Evolutionary conservation across 2,113 vertebrate species (phyloP).

Genomic region (Ophthalmolycus amberensis): DNA sequence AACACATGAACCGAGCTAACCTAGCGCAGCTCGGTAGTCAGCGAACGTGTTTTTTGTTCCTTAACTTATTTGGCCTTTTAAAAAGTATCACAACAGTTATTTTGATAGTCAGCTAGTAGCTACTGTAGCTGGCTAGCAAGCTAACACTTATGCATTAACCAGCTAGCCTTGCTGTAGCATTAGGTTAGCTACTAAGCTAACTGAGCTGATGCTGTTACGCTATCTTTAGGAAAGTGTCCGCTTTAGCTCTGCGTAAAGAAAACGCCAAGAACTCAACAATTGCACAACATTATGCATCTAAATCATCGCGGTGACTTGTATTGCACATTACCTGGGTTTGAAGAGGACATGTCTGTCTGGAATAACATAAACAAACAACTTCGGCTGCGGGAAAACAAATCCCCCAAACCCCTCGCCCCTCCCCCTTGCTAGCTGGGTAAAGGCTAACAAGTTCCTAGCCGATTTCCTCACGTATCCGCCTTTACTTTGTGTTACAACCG

Average conservation of each 20-base stretch:
- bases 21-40: background rate
- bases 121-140: background rate
- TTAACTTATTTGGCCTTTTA: background rate
- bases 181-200: constrained; percentile 69
- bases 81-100: background rate
- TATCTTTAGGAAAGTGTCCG: constrained; percentile 62
- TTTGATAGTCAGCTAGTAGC: background rate
- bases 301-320: background rate
- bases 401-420: constrained; percentile 34
- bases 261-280: background rate
- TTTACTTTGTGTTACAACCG: constrained; percentile 19
- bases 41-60: background rate
- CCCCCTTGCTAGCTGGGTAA: constrained; percentile 57
- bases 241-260: background rate
- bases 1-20: background rate
- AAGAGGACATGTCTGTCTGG: constrained; percentile 77
- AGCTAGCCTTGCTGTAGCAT: constrained; percentile 32
- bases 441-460: constrained; percentile 50
- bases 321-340: constrained; percentile 75
- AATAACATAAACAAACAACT: constrained; percentile 83
- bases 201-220: constrained; percentile 72
- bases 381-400: constrained; percentile 55
- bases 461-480: constrained; percentile 17
- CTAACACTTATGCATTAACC: constrained; percentile 48
- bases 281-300: rapidly evolving